Evolutionary conservation across 2,888 invertebrate genomes (phyloP).

Genomic region (Omphaloscelis lunosa): DNA sequence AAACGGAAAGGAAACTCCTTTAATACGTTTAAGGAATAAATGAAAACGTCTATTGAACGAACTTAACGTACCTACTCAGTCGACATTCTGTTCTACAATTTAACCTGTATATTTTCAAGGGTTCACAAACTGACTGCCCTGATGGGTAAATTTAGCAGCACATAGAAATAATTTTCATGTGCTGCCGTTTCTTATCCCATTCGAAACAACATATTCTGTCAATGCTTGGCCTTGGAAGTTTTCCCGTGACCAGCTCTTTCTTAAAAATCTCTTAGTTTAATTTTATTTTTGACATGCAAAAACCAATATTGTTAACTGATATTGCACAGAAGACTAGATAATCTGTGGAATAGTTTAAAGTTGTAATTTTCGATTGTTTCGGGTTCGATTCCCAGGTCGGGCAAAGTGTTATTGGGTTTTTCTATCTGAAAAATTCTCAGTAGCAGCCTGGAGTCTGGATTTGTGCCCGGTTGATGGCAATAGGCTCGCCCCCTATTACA

Average conservation of each 20-base stretch:
- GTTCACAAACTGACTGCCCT: background rate
- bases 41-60: conserved; percentile 42
- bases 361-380: too few species aligned
- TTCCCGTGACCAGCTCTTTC: too few species aligned
- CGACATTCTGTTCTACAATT: conserved; percentile 13
- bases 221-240: background rate
- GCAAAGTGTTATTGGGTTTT: too few species aligned
- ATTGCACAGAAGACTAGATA: background rate
- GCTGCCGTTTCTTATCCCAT: too few species aligned
- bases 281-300: background rate
- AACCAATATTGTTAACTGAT: background rate
- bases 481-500: too few species aligned
- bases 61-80: conserved; percentile 5
- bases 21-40: conserved; percentile 53
- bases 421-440: too few species aligned
- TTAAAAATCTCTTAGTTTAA: background rate
- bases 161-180: too few species aligned
- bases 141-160: too few species aligned
- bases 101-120: conserved; percentile 10
- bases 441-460: too few species aligned
- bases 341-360: background rate
- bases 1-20: conserved; percentile 50
- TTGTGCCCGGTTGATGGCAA: too few species aligned
- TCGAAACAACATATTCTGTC: background rate
- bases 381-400: too few species aligned